Percentiles rank a stretch among this genome's conserved stretches.
phyloP scores from a whole-genome alignment of 1,140 invertebrate species.

The Coenobita brevimanus region DNA sequence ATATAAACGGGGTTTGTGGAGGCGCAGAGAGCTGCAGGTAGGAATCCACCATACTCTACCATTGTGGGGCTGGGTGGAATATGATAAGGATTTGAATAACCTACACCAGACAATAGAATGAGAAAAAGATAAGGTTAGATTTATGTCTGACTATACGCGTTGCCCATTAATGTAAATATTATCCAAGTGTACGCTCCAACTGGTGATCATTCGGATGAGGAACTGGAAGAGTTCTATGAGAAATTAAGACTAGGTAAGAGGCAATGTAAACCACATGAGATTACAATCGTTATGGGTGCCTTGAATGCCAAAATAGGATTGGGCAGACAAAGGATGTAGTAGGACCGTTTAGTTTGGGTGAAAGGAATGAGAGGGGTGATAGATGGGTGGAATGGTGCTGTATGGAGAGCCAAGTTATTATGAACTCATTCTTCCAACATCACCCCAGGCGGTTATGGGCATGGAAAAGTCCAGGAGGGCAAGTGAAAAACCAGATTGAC shows the following conservation, averaged over 20 bases:
- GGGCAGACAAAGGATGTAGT: not conserved
- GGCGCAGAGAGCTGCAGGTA: no score
- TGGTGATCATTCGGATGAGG: not conserved
- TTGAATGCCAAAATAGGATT: not conserved
- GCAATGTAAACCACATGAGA: not conserved
- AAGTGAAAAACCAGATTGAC: constrained; percentile 5
- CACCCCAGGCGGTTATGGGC: not conserved
- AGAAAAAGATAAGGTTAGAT: no score
- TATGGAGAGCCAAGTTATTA: not conserved
- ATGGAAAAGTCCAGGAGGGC: constrained; percentile 15
- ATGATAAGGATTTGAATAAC: no score
- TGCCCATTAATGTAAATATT: no score
- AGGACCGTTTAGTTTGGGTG: not conserved
- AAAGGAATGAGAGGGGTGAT: constrained; percentile 11
- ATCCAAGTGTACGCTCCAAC: constrained; percentile 17
- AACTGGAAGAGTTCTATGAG: constrained; percentile 6
- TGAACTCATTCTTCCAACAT: not conserved
- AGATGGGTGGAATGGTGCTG: not conserved
- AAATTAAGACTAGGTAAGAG: not conserved
- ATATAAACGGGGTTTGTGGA: no score
- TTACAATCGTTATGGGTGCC: constrained; percentile 13
- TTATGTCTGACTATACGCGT: no score
- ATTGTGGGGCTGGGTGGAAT: no score
- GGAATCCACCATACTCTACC: no score
- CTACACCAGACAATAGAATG: no score